Evolutionary conservation across 2,888 invertebrate species (phyloP), one percentile per base, ranked within the genome.

Genomic region (Agriopis leucophaearia): DNA sequence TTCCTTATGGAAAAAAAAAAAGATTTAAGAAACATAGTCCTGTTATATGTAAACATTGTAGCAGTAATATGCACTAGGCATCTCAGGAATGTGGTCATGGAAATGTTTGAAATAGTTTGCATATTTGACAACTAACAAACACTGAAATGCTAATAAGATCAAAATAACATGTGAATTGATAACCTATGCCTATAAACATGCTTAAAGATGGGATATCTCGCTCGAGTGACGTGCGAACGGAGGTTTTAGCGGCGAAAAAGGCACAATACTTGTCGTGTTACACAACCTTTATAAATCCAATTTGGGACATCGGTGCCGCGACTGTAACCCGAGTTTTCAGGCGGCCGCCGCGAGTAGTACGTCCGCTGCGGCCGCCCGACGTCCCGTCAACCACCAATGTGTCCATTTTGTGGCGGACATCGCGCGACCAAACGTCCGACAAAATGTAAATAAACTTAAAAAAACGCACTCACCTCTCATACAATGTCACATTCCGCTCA

Each of bases 401-500:
- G 87, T 88, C 91, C 91, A 90, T 90, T 88, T 89, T 88, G 88
- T 87, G 81, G 79, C 81, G 81, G 83, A 88, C 84, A 86, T 82
- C 78, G 79, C 79, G 84, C 82, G 76, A 82, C 82, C 81, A 80
- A 79, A 83, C 85, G 83, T 80, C 80, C 81, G 80, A 80, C 83
- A 80, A 83, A 88, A 92, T 89, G 92, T 92, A 93, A 92, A 92
- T 92, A 92, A 92, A 93, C 89, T 78, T 81, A 84, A 86, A 83
- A 84, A 84, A 83, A 77, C 74, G 74, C 76, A 89, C 93, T 91
- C 79, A 94, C 94, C 94, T 94, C 90, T 92, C 90, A 92, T 93
- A 89, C 92, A 90, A 93, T 93, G 94, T 94, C 94, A 94, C 94
- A 94, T 94, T 93, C 94, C 94, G 93, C 90, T 94, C 90, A 93